phyloP scores from a whole-genome alignment of 1,140 invertebrate genomes.

The Dinothrombium tinctorium region DNA sequence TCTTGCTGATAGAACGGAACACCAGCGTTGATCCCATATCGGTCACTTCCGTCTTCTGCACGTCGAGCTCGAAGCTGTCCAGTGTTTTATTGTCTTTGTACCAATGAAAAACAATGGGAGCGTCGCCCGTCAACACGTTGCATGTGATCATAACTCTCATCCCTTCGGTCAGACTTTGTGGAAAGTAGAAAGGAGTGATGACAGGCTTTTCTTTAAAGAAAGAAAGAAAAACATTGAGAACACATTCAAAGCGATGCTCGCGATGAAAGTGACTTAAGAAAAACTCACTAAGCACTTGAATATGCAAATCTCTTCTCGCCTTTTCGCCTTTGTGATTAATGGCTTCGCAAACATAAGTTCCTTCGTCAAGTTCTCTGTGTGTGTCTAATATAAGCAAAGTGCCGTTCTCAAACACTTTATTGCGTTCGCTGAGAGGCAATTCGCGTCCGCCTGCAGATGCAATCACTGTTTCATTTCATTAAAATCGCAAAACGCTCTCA shows the following conservation, averaged over 20 bases:
- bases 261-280: not conserved
- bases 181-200: conserved; percentile 22
- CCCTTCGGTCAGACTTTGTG: conserved; percentile 48
- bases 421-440: not conserved
- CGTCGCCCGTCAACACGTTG: conserved; percentile 50
- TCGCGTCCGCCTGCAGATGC: not conserved
- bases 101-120: conserved; percentile 47
- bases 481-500: not conserved
- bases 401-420: conserved; percentile 33
- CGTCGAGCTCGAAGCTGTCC: conserved; percentile 24
- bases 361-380: conserved; percentile 68
- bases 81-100: conserved; percentile 34
- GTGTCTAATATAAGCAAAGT: conserved; percentile 81
- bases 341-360: conserved; percentile 77
- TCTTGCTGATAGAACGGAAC: conserved; percentile 19
- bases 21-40: conserved; percentile 18
- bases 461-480: not conserved
- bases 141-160: conserved; percentile 59
- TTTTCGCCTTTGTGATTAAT: conserved; percentile 54
- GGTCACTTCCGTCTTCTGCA: conserved; percentile 10
- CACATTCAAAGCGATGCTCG: not conserved
- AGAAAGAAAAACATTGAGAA: not conserved
- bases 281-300: conserved; percentile 1
- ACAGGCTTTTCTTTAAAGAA: conserved; percentile 12
- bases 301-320: not conserved